Evolutionary conservation across 2,888 invertebrate genomes (phyloP), one percentile per base, ranked within the genome.

Genomic region (Cynaeus angustus): DNA sequence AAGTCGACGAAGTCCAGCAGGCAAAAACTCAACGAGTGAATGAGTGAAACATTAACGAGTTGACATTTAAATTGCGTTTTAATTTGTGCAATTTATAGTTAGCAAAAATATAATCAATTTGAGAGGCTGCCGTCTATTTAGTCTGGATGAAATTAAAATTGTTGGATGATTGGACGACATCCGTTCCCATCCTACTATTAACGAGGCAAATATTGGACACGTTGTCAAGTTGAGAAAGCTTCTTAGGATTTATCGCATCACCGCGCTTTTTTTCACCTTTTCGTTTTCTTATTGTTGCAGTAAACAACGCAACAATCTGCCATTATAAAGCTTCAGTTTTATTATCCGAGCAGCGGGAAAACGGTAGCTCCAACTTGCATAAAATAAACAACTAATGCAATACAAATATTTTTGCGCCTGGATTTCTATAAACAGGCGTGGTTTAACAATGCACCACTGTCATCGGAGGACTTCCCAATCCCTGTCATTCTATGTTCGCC

Each of bases 1-100:
- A 55, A 66, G 14, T 41, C 43, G 33, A 16, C 30, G 48, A 50
- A 45, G 56, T 46, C 14, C 56, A 26, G 41, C 21, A n/a, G 37
- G 43, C 46, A 55, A 65, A 66, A 48, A 66, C 43, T 8, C 43
- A 21, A 0, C 38, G 12, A 37, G 64, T 59, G 69, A 69, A 58
- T 52, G 65, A 66, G 68, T 61, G 62, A 62, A 61, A 68, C 62
- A 68, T 68, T 61, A 68, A 68, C 68, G 46, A 66, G 66, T 62
- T 66, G 70, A 70, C 55, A 66, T 72, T 74, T 73, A 75, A 75
- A 74, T 75, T 73, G 68, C 74, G 53, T 68, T 70, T 75, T 74
- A 74, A 75, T 75, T 74, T 62, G 70, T 30, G 65, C 71, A 72
- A 75, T 75, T 74, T 72, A 74, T 73, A 73, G 37, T 66, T 26